These are phyloP conservation scores for Lepus europaeus DNA, from an alignment of 2,113 vertebrate species.

Conservation along the genomic window DNA sequence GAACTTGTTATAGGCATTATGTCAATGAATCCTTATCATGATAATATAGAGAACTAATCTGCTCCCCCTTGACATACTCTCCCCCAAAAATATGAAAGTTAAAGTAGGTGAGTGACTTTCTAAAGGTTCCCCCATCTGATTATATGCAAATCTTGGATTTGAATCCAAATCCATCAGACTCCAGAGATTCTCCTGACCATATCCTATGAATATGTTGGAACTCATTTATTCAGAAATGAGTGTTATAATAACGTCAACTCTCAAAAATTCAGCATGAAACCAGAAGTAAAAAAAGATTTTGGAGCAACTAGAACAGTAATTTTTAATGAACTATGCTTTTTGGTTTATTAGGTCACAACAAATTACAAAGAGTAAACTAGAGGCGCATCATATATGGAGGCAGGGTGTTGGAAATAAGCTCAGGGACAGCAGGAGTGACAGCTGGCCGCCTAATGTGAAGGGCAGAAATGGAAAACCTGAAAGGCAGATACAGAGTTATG, in stretches of 20 bases:
- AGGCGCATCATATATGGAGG: neutral
- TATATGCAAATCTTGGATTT: constrained; percentile 29
- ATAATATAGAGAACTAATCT: neutral
- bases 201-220: neutral
- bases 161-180: neutral
- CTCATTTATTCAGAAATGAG: neutral
- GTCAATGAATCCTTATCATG: neutral
- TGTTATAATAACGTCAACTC: neutral
- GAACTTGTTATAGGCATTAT: constrained; percentile 20
- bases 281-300: neutral
- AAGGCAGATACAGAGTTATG: neutral
- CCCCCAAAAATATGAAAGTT: neutral
- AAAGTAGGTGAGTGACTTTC: neutral
- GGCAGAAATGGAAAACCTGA: constrained; percentile 42
- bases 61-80: neutral
- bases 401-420: constrained; percentile 3
- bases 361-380: neutral
- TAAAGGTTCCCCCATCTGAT: neutral
- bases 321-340: neutral
- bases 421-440: constrained; percentile 5
- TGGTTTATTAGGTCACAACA: neutral
- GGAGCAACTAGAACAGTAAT: neutral
- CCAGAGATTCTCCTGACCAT: neutral
- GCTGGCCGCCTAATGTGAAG: constrained; percentile 2
- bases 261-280: neutral